Conservation (phyloP, 2,113 vertebrate genomes). For the Tupaia chinensis region DNA sequence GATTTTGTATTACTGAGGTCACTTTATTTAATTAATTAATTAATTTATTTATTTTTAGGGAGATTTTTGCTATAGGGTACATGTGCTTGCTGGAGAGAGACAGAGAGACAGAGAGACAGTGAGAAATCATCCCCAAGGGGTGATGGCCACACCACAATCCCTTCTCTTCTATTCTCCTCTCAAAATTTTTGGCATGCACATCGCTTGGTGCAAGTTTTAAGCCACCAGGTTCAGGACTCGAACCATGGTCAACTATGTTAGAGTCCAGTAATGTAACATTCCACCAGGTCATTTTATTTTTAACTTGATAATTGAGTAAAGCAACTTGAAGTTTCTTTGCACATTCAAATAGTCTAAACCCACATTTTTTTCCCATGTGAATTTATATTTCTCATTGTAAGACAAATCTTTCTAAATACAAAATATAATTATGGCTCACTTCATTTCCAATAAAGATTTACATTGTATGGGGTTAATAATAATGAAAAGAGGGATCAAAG, state of each 20-base stretch:
- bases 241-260: too few species aligned
- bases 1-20: not conserved
- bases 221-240: too few species aligned
- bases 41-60: too few species aligned
- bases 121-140: too few species aligned
- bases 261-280: too few species aligned
- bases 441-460: not conserved
- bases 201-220: too few species aligned
- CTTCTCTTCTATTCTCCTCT: too few species aligned
- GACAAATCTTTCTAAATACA: not conserved
- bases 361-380: not conserved
- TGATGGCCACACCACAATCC: too few species aligned
- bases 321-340: constrained; percentile 5
- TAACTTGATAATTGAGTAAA: not conserved
- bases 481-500: not conserved
- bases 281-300: not conserved
- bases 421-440: not conserved
- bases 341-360: not conserved
- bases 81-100: too few species aligned
- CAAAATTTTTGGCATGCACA: too few species aligned
- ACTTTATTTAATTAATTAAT: not conserved
- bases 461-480: not conserved
- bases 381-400: not conserved
- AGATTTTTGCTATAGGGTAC: too few species aligned
- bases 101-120: too few species aligned